Conservation (phyloP, 2,888 invertebrate species). For the Antheraea yamamai region DNA sequence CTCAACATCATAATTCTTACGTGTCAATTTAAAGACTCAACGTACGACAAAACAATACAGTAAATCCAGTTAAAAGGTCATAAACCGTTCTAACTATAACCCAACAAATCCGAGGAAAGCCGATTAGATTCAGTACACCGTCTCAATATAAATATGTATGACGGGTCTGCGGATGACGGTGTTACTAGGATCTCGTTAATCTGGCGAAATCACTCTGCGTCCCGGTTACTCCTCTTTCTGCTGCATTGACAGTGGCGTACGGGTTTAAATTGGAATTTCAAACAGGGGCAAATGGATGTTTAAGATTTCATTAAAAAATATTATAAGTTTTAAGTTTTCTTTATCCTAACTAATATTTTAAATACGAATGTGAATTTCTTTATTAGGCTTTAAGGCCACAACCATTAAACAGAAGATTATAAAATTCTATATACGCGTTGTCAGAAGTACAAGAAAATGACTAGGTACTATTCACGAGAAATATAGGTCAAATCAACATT, state of each 20-base stretch:
- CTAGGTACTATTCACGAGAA: no score
- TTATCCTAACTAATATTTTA: no score
- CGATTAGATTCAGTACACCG: constrained; percentile 40
- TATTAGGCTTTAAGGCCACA: no score
- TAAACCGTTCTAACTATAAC: constrained; percentile 25
- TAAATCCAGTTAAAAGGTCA: constrained; percentile 18
- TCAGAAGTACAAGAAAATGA: no score
- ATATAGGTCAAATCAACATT: no score
- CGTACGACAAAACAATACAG: constrained; percentile 5
- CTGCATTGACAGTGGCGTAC: background rate
- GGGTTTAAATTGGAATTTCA: constrained; percentile 26
- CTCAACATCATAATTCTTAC: background rate
- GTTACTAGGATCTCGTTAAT: constrained; percentile 46
- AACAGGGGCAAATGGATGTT: background rate
- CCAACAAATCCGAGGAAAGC: constrained; percentile 34
- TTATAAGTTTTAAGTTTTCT: no score
- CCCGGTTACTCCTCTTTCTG: background rate
- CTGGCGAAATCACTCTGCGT: constrained; percentile 31
- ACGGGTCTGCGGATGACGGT: constrained; percentile 40
- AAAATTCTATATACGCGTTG: no score
- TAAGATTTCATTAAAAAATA: background rate
- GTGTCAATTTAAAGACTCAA: background rate
- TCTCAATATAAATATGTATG: constrained; percentile 43
- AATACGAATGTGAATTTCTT: no score
- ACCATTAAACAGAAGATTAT: no score